Base-by-base conservation (phyloP, 1,140 invertebrate genomes). In the Mercenaria mercenaria region DNA sequence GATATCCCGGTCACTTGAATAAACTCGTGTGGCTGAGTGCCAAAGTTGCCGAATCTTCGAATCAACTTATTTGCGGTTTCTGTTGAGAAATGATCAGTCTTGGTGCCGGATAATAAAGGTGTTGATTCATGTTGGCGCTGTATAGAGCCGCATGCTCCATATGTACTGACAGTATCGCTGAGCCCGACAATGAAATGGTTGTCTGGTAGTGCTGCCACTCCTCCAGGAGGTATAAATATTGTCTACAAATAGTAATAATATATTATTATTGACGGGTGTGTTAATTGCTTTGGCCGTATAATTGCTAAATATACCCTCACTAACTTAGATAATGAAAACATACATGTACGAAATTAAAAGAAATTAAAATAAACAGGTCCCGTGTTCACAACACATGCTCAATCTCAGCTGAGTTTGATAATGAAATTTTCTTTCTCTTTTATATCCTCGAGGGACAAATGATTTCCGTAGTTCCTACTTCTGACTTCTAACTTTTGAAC, bases 171-270 rank as follows among this genome's bases (percentile, higher is more conserved):
- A 11, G 89, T 92, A 41, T 92, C 90, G 20, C 79, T 41, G 18
- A 94, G 77, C 69, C 90, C 92, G 32, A 89, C 61, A 23, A 94
- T 91, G 18, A 94, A 90, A 76, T 94, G 90, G 79, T 94, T 94
- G 69, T 94, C 90, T 0, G 92, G 93, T 64, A 95, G 92, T 8
- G 72, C 85, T 15, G 80, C 37, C 0, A 94, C 92, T 8, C 94
- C 93, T 34, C 79, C 90, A 18, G 79, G 64, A n/a, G 93, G 93
- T 13, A 93, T 59, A 34, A 89, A 90, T 0, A 93, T 91, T 3
- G 79, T 50, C 89, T 92, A 85, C 29, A 92, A 92, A 72, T n/a
- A n/a, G n/a, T n/a, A n/a, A n/a, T n/a, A n/a, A n/a, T n/a, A n/a
- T n/a, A n/a, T n/a, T n/a, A n/a, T n/a, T n/a, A n/a, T n/a, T n/a